Percentiles rank a stretch among this genome's conserved stretches.
These are phyloP conservation scores for Anser brachyrhynchus DNA, from an alignment of 2,113 vertebrate species.

Conservation along the genomic window DNA sequence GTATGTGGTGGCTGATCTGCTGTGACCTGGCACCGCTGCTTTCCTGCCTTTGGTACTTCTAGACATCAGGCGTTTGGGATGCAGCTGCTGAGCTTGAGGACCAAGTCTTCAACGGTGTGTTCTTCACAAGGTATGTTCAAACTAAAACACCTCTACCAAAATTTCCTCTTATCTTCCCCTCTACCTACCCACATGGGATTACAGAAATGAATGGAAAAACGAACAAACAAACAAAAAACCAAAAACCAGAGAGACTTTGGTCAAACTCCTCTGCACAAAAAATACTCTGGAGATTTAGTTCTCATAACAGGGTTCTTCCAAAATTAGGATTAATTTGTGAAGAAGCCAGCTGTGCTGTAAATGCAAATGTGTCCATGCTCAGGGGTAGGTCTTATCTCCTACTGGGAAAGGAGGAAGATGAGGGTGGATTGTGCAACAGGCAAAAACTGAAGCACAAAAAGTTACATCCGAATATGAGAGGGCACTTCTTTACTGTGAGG, in stretches of 20 bases:
- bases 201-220: not conserved
- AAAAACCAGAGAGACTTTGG: not conserved
- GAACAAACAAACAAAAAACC: not conserved
- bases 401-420: not conserved
- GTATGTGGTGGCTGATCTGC: not conserved
- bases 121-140: not conserved
- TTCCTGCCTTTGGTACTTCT: not conserved
- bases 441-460: no score
- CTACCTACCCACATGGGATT: not conserved
- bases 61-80: not conserved
- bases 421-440: no score
- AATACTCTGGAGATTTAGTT: not conserved
- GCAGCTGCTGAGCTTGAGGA: not conserved
- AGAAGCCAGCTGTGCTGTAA: not conserved
- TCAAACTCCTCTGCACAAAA: not conserved
- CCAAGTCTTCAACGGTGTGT: not conserved
- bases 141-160: not conserved
- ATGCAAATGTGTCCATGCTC: not conserved
- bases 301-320: not conserved
- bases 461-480: no score
- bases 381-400: not conserved
- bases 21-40: not conserved
- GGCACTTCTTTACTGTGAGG: no score
- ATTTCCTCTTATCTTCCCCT: not conserved
- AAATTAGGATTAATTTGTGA: not conserved